Conservation (phyloP, 2,113 vertebrate species). For the Antigone vipio region DNA sequence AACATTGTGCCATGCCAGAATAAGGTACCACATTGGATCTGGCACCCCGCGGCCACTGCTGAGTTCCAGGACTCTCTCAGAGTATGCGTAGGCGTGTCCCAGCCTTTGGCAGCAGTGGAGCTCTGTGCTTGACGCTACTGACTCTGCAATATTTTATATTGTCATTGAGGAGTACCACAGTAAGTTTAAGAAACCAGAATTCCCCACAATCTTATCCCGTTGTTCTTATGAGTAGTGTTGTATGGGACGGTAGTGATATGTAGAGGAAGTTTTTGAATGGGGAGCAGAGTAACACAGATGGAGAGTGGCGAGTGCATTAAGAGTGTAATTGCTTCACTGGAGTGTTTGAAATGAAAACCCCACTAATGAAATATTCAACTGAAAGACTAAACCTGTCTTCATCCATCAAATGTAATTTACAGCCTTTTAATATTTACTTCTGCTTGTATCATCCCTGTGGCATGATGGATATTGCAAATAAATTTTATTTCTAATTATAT, state of each 20-base stretch:
- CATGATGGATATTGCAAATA: not conserved
- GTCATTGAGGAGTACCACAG: not conserved
- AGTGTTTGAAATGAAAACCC: not conserved
- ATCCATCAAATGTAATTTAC: slow-evolving; percentile 10
- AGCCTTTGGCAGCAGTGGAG: not conserved
- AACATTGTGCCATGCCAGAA: not conserved
- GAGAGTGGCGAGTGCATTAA: not conserved
- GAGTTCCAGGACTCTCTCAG: not conserved
- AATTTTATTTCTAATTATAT: not conserved
- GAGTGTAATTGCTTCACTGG: not conserved
- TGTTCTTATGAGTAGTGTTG: not conserved
- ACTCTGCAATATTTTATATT: not conserved
- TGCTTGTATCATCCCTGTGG: not conserved
- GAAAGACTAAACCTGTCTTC: not conserved
- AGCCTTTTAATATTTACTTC: slow-evolving; percentile 7
- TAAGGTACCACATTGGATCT: not conserved
- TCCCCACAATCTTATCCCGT: not conserved
- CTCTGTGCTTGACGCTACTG: not conserved
- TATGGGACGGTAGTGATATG: not conserved
- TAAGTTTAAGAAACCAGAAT: not conserved
- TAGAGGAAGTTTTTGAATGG: not conserved
- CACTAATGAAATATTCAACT: slow-evolving; percentile 16
- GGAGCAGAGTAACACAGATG: not conserved
- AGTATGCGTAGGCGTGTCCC: not conserved
- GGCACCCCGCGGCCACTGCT: not conserved